Percentiles rank a stretch among this genome's conserved stretches.
Evolutionary conservation across 2,113 vertebrate species (phyloP).

Genomic region (Sialia sialis): DNA sequence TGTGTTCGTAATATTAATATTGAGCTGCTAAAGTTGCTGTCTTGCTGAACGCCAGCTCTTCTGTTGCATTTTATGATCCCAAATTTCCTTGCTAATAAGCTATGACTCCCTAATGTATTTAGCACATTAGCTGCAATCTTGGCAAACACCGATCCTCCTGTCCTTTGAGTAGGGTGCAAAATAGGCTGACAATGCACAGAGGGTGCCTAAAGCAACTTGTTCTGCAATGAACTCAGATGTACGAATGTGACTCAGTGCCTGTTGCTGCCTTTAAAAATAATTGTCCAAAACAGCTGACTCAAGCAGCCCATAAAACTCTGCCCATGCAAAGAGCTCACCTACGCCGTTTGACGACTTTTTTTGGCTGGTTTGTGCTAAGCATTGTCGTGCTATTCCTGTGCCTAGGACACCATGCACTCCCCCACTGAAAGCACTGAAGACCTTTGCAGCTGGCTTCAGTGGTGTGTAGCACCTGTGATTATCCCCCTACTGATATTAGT

Average conservation of each 20-base stretch:
- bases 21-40: background rate
- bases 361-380: background rate
- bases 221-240: background rate
- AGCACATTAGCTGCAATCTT: background rate
- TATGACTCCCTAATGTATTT: background rate
- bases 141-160: background rate
- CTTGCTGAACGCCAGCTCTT: constrained; percentile 20
- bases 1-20: constrained; percentile 1
- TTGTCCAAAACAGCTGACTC: constrained; percentile 54
- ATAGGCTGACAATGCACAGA: background rate
- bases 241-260: background rate
- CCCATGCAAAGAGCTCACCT: background rate
- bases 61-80: constrained; percentile 20
- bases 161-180: constrained; percentile 10
- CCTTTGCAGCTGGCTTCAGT: background rate
- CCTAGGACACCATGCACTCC: background rate
- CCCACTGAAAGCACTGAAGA: background rate
- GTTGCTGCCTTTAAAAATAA: background rate
- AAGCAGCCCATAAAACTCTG: background rate
- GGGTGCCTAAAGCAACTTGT: constrained; percentile 4
- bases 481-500: background rate
- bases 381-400: background rate
- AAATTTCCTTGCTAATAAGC: constrained; percentile 40
- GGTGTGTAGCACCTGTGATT: background rate
- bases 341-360: background rate